A percentile compares a stretch with the other conserved stretches of the same genome.
Conservation (phyloP, 2,113 vertebrate species). For the Aleadryas rufinucha region DNA sequence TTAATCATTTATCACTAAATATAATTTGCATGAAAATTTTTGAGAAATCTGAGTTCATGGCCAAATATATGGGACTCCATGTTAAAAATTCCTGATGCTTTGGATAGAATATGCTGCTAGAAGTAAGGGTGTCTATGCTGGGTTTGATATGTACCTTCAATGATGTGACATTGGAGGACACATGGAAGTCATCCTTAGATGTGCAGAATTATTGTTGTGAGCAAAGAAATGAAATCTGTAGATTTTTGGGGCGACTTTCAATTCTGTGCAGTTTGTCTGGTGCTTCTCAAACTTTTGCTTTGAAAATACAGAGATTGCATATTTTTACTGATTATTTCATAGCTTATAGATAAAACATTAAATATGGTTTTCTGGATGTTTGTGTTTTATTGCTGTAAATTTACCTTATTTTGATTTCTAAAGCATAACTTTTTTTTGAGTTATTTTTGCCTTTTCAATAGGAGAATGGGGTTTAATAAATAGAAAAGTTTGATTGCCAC, state of each 20-base stretch:
- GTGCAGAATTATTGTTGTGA: neutral
- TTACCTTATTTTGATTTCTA: neutral
- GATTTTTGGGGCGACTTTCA: neutral
- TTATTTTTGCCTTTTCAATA: neutral
- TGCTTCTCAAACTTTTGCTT: neutral
- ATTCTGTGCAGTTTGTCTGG: neutral
- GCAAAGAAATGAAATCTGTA: neutral
- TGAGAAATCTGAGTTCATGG: neutral
- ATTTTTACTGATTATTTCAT: neutral
- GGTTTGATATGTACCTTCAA: neutral
- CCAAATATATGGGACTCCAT: neutral
- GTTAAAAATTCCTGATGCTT: neutral
- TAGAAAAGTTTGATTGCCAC: neutral
- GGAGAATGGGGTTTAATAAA: neutral
- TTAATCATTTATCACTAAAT: neutral
- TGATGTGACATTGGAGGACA: neutral
- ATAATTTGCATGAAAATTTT: neutral
- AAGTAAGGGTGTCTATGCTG: neutral
- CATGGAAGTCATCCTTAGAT: neutral
- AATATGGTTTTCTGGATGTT: neutral
- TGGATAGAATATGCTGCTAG: neutral
- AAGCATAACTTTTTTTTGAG: neutral
- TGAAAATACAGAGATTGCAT: neutral
- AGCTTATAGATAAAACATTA: neutral
- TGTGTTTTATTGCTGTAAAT: rapidly evolving